These are phyloP conservation scores for Notothenia coriiceps DNA, from an alignment of 2,113 vertebrate genomes.

Conservation along the genomic window DNA sequence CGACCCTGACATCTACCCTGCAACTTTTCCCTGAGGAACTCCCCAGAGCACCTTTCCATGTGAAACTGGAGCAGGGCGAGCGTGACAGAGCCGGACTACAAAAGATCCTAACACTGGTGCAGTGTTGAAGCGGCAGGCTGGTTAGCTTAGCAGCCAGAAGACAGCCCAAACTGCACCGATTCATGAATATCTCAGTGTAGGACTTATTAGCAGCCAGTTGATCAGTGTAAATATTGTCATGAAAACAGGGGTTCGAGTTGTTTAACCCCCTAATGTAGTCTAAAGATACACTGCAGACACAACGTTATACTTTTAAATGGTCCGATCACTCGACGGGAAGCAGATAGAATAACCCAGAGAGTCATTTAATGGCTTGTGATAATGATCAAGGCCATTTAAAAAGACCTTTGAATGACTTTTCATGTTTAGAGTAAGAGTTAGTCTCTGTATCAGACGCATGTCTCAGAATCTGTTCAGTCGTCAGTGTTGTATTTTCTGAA, in stretches of 20 bases:
- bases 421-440: background rate
- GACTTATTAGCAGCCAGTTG: background rate
- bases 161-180: background rate
- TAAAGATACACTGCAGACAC: slow-evolving; percentile 6
- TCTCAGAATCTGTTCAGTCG: background rate
- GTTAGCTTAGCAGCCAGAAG: background rate
- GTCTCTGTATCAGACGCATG: background rate
- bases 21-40: slow-evolving; percentile 50
- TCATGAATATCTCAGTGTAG: background rate
- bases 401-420: background rate
- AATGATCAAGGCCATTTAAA: background rate
- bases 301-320: background rate
- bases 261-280: background rate
- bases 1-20: background rate
- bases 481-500: background rate
- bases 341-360: background rate
- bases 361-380: background rate
- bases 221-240: background rate
- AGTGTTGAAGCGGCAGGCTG: background rate
- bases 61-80: slow-evolving; percentile 56
- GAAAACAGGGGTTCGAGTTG: background rate
- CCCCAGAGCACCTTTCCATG: slow-evolving; percentile 36
- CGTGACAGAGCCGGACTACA: slow-evolving; percentile 44
- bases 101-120: slow-evolving; percentile 24
- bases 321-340: background rate